Conservation (phyloP, 2,797 vertebrate genomes). For the Pyrocephalus nanus region DNA sequence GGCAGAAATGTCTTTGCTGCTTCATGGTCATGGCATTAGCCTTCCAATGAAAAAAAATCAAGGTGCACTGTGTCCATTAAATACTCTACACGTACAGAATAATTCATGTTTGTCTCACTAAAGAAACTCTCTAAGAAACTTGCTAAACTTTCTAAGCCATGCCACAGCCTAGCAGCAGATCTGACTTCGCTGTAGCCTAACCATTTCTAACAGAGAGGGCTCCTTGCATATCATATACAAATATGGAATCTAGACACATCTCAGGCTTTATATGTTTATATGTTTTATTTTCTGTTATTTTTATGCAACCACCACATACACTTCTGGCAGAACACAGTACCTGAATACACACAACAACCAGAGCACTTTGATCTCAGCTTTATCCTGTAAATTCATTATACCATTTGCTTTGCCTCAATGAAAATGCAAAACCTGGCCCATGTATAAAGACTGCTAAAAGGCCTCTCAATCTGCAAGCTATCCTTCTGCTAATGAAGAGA, state of each 20-base stretch:
- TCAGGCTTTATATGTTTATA: neutral
- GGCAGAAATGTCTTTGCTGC: neutral
- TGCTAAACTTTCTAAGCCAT: neutral
- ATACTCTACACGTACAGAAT: neutral
- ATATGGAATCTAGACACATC: neutral
- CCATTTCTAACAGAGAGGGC: neutral
- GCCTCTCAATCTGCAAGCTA: neutral
- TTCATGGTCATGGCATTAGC: neutral
- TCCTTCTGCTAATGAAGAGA: conserved; percentile 5
- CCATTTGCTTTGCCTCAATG: neutral
- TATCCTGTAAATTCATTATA: neutral
- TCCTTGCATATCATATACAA: fast-evolving
- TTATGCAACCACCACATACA: neutral
- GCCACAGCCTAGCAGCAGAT: neutral
- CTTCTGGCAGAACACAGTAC: neutral
- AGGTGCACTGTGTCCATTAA: neutral
- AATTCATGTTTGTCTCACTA: neutral
- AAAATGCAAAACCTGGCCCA: conserved; percentile 3
- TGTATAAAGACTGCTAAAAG: neutral
- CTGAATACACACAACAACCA: neutral
- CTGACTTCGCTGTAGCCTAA: neutral
- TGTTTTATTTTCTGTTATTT: neutral
- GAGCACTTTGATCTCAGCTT: neutral
- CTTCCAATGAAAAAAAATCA: neutral
- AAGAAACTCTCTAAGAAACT: neutral